Conservation (phyloP, 2,888 invertebrate species). For the Latheticus oryzae region DNA sequence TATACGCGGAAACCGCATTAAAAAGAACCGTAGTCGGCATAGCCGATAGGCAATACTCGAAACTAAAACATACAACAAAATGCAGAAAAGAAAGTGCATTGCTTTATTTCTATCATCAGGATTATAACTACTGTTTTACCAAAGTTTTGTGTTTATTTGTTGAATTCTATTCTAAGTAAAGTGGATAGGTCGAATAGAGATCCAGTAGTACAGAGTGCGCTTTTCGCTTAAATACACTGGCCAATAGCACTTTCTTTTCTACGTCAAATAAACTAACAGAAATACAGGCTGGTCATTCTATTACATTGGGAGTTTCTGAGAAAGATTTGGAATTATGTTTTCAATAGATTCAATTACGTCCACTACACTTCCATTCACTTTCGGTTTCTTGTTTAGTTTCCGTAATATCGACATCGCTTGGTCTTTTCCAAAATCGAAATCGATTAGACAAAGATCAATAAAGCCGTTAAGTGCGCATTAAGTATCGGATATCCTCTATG, state of each 20-base stretch:
- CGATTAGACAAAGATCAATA: conserved; percentile 32
- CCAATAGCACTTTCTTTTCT: conserved; percentile 38
- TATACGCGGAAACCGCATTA: conserved; percentile 5
- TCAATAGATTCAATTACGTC: conserved; percentile 52
- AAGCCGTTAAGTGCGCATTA: conserved; percentile 41
- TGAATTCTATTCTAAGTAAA: too few species aligned
- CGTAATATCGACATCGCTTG: conserved; percentile 37
- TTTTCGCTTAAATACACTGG: too few species aligned
- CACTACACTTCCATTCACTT: conserved; percentile 42
- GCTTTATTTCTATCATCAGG: too few species aligned
- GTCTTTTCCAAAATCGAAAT: conserved; percentile 9
- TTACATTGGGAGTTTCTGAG: conserved; percentile 45
- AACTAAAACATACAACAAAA: conserved; percentile 1
- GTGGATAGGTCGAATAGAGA: too few species aligned
- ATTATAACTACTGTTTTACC: too few species aligned
- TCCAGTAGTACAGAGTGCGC: too few species aligned
- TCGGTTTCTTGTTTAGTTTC: conserved; percentile 36
- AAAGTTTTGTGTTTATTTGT: too few species aligned
- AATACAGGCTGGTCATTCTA: conserved; percentile 43
- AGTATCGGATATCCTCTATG: conserved; percentile 41
- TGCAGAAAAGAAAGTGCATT: too few species aligned
- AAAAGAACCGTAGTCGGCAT: too few species aligned
- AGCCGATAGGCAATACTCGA: conserved; percentile 1
- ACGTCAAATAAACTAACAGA: conserved; percentile 46
- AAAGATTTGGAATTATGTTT: conserved; percentile 49